Base-by-base conservation (phyloP, 2,113 vertebrate genomes). In the Aptenodytes patagonicus region DNA sequence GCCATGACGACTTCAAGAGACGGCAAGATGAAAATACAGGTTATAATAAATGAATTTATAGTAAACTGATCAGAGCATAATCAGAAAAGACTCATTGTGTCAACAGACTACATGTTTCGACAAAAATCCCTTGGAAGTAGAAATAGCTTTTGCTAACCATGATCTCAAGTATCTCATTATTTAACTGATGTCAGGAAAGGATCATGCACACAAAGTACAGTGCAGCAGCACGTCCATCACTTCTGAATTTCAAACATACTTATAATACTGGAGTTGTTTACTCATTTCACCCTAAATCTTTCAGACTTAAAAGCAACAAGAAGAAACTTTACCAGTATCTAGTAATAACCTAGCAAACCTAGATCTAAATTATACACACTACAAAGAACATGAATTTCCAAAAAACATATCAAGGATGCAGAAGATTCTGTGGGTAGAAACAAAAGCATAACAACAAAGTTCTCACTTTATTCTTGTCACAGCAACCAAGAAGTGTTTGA, bases 41-140 rank as follows among this genome's bases (percentile, higher is more conserved):
- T 71, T 72, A n/a, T 44, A 79, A 24, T 28, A 79, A 75, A 46
- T 6, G 1, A 68, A 52, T 44, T 61, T 65, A 49, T 4, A 65
- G 10, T 25, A 69, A 83, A 21, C 2, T 16, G 12, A 87, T 44
- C 15, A 75, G 11, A 42, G 9, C 18, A 36, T 34, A 81, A 58
- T 10, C 0, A 0, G n/a, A 66, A 80, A 86, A 47, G 18, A 58
- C 7, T 49, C 5, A 26, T 1, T 61, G 34, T 40, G 24, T 31
- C 46, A 65, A 47, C 8, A 83, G 51, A 87, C 22, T 9, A 32
- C 2, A 2, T 2, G 3, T 61, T 90, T 40, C 1, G 2, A 83
- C 22, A 83, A 80, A 70, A 87, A 72, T 9, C 54, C 13, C 34
- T 64, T 75, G 12, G 61, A 89, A 80, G 34, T 1, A 65, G 38